A percentile compares a stretch with the other conserved stretches of the same genome.
Conservation (phyloP, 1,140 invertebrate species). For the Anoplolepis gracilipes region DNA sequence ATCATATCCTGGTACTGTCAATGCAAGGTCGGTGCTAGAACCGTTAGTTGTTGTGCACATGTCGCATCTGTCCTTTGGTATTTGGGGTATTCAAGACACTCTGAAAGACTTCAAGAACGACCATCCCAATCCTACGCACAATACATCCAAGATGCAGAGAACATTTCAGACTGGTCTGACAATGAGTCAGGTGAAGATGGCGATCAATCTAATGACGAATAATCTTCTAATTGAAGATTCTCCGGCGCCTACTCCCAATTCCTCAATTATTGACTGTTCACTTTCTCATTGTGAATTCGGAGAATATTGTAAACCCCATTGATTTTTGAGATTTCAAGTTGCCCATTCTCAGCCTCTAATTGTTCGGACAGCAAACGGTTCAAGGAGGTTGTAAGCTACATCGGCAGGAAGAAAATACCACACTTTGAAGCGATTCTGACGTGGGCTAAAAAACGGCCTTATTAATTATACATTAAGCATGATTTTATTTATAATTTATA, state of each 20-base stretch:
- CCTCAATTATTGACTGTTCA: conserved; percentile 6
- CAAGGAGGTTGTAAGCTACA: no score
- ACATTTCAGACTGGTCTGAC: conserved; percentile 24
- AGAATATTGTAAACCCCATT: background rate
- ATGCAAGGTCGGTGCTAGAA: conserved; percentile 7
- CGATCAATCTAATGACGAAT: background rate
- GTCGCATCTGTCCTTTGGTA: conserved; percentile 11
- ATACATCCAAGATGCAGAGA: conserved; percentile 12
- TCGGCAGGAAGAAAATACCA: background rate
- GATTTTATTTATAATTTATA: no score
- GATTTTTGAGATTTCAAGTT: conserved; percentile 6
- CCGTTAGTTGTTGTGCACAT: conserved; percentile 4
- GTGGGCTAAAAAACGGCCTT: background rate
- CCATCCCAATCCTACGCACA: conserved; percentile 3
- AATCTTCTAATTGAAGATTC: conserved; percentile 7
- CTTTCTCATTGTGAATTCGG: conserved; percentile 2
- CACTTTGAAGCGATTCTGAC: background rate
- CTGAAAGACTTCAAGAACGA: conserved; percentile 18
- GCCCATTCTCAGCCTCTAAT: background rate
- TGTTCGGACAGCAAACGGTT: no score
- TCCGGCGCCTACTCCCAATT: conserved; percentile 13
- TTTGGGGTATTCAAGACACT: conserved; percentile 10
- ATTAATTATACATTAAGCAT: no score
- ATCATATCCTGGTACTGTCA: background rate
- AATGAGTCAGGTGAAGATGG: conserved; percentile 16